Evolutionary conservation across 2,113 vertebrate species (phyloP), one percentile per base, ranked within the genome.

Genomic region (Crotophaga sulcirostris): DNA sequence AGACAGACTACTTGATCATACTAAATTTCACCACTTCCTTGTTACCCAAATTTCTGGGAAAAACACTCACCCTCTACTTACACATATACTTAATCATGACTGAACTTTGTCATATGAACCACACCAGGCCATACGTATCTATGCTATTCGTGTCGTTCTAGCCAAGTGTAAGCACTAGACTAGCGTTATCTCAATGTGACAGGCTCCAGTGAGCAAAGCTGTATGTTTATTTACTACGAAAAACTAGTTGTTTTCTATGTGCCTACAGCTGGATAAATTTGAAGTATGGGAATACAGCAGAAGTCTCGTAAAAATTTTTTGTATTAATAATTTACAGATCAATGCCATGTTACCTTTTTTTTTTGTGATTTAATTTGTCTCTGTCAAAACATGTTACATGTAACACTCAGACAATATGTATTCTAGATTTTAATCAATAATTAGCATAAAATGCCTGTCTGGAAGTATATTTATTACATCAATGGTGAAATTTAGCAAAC

Each of bases 21-120:
- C 58, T 76, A 16, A 47, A 94, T 96, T 95, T 96, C 92, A 89
- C 28, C 93, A 97, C 62, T 93, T 95, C 92, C 94, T 69, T 38
- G 60, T 87, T 85, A 85, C 78, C 63, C 75, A 82, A 82, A 93
- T 80, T 96, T 93, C 87, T 69, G 87, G 55, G 89, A 16, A 40
- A 64, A 49, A 81, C 84, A 55, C n/a, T 79, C 70, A 28, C 62
- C 74, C 78, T 62, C 14, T 76, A 74, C 74, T 82, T 51, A 62
- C 8, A 79, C 52, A 56, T 94, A 88, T 78, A 60, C 60, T 87
- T 96, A 80, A 97, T 68, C 63, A 1, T 58, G 40, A 42, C 40
- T 42, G 40, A 42, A 10, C 40, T 42, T 42, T 42, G 40, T 13
- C 13, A 13, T 13, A 42, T 42, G 40, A 42, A 42, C 40, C 40